Percentiles rank a stretch among this genome's conserved stretches.
phyloP scores from a whole-genome alignment of 2,797 vertebrate species.

The Dromococcyx pavoninus region DNA sequence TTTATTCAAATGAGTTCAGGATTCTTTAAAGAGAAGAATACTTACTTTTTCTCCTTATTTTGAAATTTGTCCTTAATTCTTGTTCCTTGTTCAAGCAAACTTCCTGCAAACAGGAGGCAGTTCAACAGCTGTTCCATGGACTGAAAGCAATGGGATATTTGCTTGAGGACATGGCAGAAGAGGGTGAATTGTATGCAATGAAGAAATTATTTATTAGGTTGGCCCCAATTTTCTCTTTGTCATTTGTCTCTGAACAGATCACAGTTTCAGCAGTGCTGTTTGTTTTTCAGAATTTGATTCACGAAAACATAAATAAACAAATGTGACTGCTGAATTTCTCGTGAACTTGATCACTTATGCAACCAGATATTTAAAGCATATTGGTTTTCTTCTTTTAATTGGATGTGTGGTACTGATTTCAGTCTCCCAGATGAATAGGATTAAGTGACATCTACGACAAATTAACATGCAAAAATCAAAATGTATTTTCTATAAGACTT shows the following conservation, averaged over 20 bases:
- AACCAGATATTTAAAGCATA: not conserved
- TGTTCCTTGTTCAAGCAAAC: conserved; percentile 41
- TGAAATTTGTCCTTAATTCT: conserved; percentile 10
- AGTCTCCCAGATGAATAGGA: not conserved
- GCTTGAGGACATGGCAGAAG: conserved; percentile 23
- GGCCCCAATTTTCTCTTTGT: conserved; percentile 52
- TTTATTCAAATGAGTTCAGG: conserved; percentile 54
- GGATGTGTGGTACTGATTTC: not conserved
- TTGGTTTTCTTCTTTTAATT: not conserved
- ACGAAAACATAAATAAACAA: not conserved
- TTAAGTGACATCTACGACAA: not conserved
- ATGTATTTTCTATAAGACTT: not conserved
- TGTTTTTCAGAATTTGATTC: conserved; percentile 35
- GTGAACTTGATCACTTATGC: not conserved
- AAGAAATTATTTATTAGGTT: conserved; percentile 64
- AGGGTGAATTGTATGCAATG: conserved; percentile 42
- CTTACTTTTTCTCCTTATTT: conserved; percentile 7
- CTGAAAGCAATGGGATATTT: conserved; percentile 23
- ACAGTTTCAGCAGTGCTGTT: not conserved
- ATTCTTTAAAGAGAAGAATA: conserved; percentile 48
- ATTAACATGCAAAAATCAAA: not conserved
- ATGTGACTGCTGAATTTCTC: conserved; percentile 13
- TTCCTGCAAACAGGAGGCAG: conserved; percentile 17
- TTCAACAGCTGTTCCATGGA: conserved; percentile 23
- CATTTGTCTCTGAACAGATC: conserved; percentile 38